Percentiles rank a stretch among this genome's conserved stretches.
Conservation (phyloP, 2,888 invertebrate genomes). For the Palloptera scutellata region DNA sequence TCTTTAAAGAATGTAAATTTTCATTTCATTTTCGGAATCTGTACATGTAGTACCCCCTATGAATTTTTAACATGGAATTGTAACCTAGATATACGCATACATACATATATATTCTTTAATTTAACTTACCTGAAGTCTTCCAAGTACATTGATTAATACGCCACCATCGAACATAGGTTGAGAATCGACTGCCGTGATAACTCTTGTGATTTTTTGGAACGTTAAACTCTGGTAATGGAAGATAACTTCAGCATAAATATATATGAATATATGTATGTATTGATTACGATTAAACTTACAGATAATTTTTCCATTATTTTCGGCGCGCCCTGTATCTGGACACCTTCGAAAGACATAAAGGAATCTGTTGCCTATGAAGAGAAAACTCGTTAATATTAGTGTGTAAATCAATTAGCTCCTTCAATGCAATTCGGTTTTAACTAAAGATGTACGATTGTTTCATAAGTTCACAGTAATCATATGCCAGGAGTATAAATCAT, state of each 20-base stretch:
- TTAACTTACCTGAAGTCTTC: conserved; percentile 85
- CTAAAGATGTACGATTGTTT: no score
- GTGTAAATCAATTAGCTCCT: neutral
- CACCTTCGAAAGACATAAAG: conserved; percentile 96
- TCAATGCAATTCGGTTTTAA: no score
- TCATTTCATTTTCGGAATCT: neutral
- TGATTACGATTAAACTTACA: conserved; percentile 68
- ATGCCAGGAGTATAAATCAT: no score
- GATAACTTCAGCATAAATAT: neutral
- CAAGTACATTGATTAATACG: conserved; percentile 93
- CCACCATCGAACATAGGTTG: conserved; percentile 99
- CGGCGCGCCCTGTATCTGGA: conserved; percentile 88
- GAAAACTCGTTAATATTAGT: neutral
- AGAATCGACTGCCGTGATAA: conserved; percentile 92
- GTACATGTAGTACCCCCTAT: neutral
- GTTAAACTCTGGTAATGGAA: conserved; percentile 77
- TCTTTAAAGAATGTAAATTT: neutral
- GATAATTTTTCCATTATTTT: conserved; percentile 96
- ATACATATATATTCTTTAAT: neutral
- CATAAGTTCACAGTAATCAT: no score
- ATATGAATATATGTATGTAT: neutral
- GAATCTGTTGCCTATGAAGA: conserved; percentile 81
- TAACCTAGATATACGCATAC: no score
- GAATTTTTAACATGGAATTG: no score
- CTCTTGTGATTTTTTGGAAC: conserved; percentile 92